phyloP scores from a whole-genome alignment of 2,888 invertebrate species.

The Xestoiulus laeticollis region DNA sequence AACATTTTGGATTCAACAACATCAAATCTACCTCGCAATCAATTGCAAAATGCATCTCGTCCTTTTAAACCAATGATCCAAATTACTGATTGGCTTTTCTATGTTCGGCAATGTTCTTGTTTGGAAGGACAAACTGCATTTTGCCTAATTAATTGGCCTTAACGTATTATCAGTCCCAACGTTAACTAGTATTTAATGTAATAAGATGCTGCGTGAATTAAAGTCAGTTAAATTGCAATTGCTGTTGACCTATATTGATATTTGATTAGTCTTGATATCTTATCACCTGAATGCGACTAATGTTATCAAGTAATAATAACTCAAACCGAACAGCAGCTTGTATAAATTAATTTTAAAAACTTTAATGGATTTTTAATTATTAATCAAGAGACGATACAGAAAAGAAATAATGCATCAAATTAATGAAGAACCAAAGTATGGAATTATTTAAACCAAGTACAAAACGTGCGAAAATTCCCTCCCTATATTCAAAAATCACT shows the following conservation, averaged over 20 bases:
- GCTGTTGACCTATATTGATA: neutral
- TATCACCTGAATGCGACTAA: neutral
- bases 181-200: neutral
- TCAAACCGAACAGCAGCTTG: neutral
- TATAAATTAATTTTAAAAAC: neutral
- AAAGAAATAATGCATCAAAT: neutral
- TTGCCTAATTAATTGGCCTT: neutral
- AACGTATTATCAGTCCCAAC: neutral
- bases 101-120: neutral
- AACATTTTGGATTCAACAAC: neutral
- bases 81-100: neutral
- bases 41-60: neutral
- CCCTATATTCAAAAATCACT: neutral
- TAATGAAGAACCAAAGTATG: neutral
- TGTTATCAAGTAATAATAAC: neutral
- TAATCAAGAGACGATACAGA: neutral
- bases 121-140: neutral
- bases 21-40: neutral
- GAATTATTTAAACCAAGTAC: neutral
- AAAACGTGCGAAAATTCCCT: constrained; percentile 5
- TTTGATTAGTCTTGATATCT: neutral
- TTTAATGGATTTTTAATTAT: constrained; percentile 1
- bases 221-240: neutral
- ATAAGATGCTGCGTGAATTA: constrained; percentile 28
- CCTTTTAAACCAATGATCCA: neutral